These are phyloP conservation scores for Yponomeuta evonymella DNA, from an alignment of 2,888 invertebrate genomes.

Conservation along the genomic window DNA sequence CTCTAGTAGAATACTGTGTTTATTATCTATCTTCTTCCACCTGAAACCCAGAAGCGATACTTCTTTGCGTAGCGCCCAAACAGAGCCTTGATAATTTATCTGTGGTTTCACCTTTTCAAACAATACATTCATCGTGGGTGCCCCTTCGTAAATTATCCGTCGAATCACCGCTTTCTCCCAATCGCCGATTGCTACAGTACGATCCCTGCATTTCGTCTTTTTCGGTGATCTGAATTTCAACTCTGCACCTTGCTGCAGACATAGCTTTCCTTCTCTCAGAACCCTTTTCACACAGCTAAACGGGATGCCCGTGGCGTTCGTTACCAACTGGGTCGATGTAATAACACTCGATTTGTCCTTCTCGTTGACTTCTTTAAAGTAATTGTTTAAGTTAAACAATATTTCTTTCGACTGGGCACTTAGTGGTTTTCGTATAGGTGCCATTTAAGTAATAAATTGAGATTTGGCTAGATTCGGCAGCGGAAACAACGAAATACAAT, in stretches of 20 bases:
- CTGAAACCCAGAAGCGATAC: conserved; percentile 10
- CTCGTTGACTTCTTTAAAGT: neutral
- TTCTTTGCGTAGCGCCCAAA: conserved; percentile 12
- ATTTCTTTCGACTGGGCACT: conserved; percentile 7
- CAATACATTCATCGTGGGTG: neutral
- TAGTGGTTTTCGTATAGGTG: conserved; percentile 5
- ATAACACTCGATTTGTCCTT: neutral
- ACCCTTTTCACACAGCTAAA: neutral
- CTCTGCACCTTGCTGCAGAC: neutral
- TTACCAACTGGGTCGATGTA: conserved; percentile 1
- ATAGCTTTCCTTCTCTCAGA: neutral
- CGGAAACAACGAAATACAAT: neutral
- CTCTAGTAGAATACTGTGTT: conserved; percentile 3
- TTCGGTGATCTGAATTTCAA: neutral
- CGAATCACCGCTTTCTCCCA: neutral
- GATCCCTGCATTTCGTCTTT: neutral
- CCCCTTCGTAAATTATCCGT: neutral
- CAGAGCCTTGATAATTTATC: conserved; percentile 11
- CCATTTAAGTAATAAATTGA: neutral
- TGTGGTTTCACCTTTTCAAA: neutral
- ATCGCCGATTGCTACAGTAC: neutral
- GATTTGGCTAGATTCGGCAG: too few relatives aligned
- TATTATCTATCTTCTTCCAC: conserved; percentile 6
- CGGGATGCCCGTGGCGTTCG: neutral
- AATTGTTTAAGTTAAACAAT: neutral